phyloP scores from a whole-genome alignment of 2,888 invertebrate genomes.

The Hoplodrina blanda region DNA sequence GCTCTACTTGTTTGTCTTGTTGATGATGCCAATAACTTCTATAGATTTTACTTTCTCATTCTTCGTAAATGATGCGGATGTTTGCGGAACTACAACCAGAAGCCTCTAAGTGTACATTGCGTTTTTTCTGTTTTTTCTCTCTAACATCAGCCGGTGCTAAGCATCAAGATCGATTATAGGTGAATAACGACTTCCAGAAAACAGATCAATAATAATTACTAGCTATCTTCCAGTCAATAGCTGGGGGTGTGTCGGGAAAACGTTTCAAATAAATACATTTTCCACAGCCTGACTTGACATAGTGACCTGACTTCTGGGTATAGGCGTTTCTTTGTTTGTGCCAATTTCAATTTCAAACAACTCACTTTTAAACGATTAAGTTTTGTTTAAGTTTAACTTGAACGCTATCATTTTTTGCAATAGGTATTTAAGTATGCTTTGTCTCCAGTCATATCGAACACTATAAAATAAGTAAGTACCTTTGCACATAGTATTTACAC shows the following conservation, averaged over 20 bases:
- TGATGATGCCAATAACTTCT: conserved; percentile 10
- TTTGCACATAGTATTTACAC: background rate
- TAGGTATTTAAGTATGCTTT: background rate
- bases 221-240: background rate
- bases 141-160: background rate
- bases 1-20: conserved; percentile 24
- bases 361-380: too few relatives aligned
- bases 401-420: background rate
- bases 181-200: background rate
- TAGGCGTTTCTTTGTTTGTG: too few relatives aligned
- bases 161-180: background rate
- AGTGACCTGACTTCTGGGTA: too few relatives aligned
- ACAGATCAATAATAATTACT: background rate
- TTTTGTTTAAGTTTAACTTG: background rate
- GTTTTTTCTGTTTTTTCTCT: background rate
- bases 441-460: background rate
- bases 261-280: background rate
- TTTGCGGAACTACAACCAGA: background rate
- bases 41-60: conserved; percentile 20
- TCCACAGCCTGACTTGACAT: too few relatives aligned
- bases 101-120: background rate
- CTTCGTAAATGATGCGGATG: conserved; percentile 12
- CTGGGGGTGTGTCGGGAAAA: background rate
- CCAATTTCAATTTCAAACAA: too few relatives aligned
- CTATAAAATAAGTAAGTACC: conserved; percentile 13